Conservation (phyloP, 2,888 invertebrate species). For the Polydrusus tereticollis region DNA sequence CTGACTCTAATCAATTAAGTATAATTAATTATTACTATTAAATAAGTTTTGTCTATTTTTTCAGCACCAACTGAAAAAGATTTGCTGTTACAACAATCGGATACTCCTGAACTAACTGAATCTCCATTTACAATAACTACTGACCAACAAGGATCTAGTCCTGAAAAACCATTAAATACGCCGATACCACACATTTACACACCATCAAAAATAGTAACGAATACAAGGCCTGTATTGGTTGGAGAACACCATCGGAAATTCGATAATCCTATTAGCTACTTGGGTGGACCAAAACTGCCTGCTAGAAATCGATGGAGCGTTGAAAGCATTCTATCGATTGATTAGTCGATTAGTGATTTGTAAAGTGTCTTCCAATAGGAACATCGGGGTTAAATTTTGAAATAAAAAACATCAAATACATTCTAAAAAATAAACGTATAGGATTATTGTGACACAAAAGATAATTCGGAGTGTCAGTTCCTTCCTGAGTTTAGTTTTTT, state of each 20-base stretch:
- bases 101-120: neutral
- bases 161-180: neutral
- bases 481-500: no score
- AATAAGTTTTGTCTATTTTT: no score
- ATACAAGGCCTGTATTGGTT: constrained; percentile 69
- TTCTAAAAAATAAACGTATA: no score
- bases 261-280: constrained; percentile 78
- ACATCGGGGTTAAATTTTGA: no score
- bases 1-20: no score
- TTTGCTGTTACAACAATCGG: neutral
- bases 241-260: constrained; percentile 71
- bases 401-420: no score
- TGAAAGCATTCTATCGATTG: constrained; percentile 78
- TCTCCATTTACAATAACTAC: neutral
- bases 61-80: neutral
- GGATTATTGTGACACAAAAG: no score
- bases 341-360: constrained; percentile 73
- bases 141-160: neutral
- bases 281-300: constrained; percentile 74
- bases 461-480: no score
- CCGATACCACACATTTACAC: constrained; percentile 26
- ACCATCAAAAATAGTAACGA: constrained; percentile 36
- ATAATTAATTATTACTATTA: no score
- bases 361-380: no score
- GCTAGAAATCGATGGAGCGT: constrained; percentile 71